A percentile compares a stretch with the other conserved stretches of the same genome.
Conservation (phyloP, 2,113 vertebrate species). For the Hippolais icterina region DNA sequence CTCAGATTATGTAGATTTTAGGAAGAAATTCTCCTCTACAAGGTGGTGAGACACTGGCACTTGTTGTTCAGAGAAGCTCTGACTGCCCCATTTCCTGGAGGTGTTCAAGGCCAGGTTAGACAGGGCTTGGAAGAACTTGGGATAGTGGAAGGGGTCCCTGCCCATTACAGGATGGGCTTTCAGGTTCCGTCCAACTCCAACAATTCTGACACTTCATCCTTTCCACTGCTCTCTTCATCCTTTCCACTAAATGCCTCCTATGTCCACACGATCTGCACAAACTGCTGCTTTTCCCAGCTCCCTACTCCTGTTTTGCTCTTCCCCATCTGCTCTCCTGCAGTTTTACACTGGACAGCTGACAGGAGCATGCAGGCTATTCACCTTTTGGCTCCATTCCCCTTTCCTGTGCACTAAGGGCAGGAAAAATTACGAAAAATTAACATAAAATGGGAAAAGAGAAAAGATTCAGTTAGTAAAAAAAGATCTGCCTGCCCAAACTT, state of each 20-base stretch:
- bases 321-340: background rate
- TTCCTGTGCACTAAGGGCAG: background rate
- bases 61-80: rapidly evolving
- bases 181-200: background rate
- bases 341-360: background rate
- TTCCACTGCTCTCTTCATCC: background rate
- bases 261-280: background rate
- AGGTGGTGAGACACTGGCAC: background rate
- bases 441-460: background rate
- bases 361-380: background rate
- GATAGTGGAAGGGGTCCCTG: background rate
- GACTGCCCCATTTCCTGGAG: background rate
- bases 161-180: background rate
- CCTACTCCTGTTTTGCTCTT: background rate
- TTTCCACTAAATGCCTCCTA: background rate
- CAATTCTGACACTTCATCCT: background rate
- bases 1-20: background rate
- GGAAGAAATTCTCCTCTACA: background rate
- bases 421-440: background rate
- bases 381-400: background rate
- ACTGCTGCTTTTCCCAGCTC: background rate
- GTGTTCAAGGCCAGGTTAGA: background rate
- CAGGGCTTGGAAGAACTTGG: background rate
- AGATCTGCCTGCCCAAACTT: background rate
- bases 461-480: background rate